phyloP scores from a whole-genome alignment of 2,888 invertebrate species.

The Troides oblongomaculatus region DNA sequence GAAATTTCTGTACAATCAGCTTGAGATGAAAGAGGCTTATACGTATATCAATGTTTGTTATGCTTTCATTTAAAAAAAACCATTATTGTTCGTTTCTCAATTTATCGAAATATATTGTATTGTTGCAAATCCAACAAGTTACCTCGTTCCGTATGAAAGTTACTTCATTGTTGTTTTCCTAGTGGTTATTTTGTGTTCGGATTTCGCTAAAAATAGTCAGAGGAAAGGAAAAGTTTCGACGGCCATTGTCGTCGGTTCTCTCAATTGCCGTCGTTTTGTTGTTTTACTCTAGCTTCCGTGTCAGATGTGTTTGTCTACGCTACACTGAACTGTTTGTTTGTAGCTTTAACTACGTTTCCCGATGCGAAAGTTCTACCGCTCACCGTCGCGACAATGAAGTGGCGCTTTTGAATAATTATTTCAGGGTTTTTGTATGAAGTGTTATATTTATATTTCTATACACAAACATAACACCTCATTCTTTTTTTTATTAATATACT shows the following conservation, averaged over 20 bases:
- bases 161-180: conserved; percentile 20
- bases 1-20: not conserved
- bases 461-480: no score
- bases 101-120: conserved; percentile 14
- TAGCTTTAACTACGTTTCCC: not conserved
- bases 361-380: not conserved
- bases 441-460: no score
- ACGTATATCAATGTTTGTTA: not conserved
- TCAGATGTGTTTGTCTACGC: not conserved
- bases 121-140: conserved; percentile 8
- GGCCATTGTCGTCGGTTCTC: conserved; percentile 9
- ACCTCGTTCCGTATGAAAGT: conserved; percentile 20
- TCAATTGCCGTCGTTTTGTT: conserved; percentile 6
- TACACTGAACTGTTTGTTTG: not conserved
- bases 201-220: conserved; percentile 16
- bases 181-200: conserved; percentile 17
- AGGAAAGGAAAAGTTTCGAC: conserved; percentile 17
- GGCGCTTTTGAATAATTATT: not conserved
- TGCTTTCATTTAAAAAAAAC: not conserved
- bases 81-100: conserved; percentile 1
- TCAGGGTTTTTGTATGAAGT: no score
- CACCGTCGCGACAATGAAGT: not conserved
- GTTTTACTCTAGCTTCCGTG: conserved; percentile 1
- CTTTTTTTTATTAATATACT: not conserved
- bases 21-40: not conserved